Evolutionary conservation across 2,797 vertebrate species (phyloP), one percentile per base, ranked within the genome.

Genomic region (Epinephelus awoara): DNA sequence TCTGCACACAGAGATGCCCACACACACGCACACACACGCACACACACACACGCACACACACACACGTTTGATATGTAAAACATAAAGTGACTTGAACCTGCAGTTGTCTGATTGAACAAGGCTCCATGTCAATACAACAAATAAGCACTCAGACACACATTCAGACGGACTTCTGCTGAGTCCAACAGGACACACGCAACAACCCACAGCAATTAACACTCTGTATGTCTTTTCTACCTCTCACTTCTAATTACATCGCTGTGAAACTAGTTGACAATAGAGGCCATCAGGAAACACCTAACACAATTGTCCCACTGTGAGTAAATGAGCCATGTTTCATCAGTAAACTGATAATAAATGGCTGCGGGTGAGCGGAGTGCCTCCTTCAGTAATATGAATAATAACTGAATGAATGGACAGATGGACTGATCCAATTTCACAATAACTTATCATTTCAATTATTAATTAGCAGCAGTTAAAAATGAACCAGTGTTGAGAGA

Each of bases 271-370:
- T 14, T 58, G 61, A 69, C n/a, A 69, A 70, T 17, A 9, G 47
- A 72, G 40, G 46, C 38, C 29, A 50, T 46, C 42, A 17, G 29
- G 34, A 61, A 85, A 58, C 44, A 57, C 50, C 27, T 25, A 19
- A 55, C 62, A 25, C 12, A 56, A 6, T 21, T 14, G 54, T 21
- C 44, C 14, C 18, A 21, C 72, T 63, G 58, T 29, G 61, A 79
- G 5, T 34, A 68, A 80, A 72, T 77, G 74, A 83, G 49, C 66
- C 62, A 50, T 58, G 49, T 50, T 46, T 72, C 46, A 58, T 78
- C 42, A 61, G 66, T 67, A 49, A 83, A 81, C 59, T 77, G 63
- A 73, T 67, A 66, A 72, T 62, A 59, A 74, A 68, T 18, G 27
- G 23, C 66, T 83, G 42, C 6, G 57, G 44, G 15, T 67, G 29